Base-by-base conservation (phyloP, 1,140 invertebrate genomes). In the Drosophila nannoptera region DNA sequence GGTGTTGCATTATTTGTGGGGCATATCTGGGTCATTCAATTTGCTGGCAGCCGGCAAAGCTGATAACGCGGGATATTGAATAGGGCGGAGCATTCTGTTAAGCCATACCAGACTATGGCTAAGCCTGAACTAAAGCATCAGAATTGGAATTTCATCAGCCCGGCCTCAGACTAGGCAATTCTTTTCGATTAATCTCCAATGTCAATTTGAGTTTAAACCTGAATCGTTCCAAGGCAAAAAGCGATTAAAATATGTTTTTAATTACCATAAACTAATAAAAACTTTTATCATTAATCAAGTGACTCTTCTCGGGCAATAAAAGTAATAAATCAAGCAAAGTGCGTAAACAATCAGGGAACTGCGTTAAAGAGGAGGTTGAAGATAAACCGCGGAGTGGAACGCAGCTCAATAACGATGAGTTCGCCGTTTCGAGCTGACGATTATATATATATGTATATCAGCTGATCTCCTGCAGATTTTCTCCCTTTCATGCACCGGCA, bases 221-320 rank as follows among this genome's bases (percentile, higher is more conserved):
- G n/a, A 40, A 40, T 9, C 4, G 6, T 4, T 31, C 12, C 31
- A 42, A 56, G 1, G 22, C n/a, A 45, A 58, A 64, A 32, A 46
- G 40, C 54, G 33, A 53, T 58, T 40, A 46, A 66, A 62, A 49
- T 46, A 55, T 56, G 33, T 78, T 78, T 82, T 83, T 83, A 83
- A 84, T 83, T 83, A 76, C 61, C 73, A 78, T 75, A 69, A 76
- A 58, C 72, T 78, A 77, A 77, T 68, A 64, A 71, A 77, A 83
- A 83, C 75, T 83, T 83, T 84, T 65, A 68, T 83, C 78, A 83
- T 83, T 83, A 78, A 84, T 83, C 78, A 83, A 83, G 48, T 33
- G 49, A 60, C 35, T 49, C 38, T 48, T 1, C 22, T 46, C 35
- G 36, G 62, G 55, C 77, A 68, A 83, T 73, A 78, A 82, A 61